Conservation (phyloP, 2,113 vertebrate species). For the Grantiella picta region DNA sequence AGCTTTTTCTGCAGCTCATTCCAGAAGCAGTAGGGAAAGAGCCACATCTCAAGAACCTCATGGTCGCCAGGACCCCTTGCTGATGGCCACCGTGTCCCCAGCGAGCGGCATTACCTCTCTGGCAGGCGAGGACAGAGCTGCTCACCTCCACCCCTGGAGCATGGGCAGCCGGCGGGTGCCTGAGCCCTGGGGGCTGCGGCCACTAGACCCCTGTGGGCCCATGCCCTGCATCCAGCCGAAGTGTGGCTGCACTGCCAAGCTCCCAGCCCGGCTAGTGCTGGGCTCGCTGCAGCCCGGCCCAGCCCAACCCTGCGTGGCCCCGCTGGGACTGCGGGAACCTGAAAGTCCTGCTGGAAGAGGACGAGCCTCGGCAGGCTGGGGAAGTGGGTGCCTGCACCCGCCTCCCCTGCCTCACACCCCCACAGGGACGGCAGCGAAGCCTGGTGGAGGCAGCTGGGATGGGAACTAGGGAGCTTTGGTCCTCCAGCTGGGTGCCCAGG, state of each 20-base stretch:
- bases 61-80: neutral
- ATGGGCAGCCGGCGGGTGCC: rapidly evolving
- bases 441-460: neutral
- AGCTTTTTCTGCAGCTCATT: neutral
- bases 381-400: neutral
- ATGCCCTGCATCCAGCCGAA: neutral
- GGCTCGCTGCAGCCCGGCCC: neutral
- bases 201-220: neutral
- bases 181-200: neutral
- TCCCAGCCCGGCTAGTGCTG: neutral
- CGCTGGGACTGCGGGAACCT: conserved; percentile 1
- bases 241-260: neutral
- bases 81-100: neutral
- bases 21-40: rapidly evolving
- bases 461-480: neutral
- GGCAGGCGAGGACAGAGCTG: neutral
- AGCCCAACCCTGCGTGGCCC: neutral
- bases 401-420: neutral
- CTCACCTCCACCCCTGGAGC: neutral
- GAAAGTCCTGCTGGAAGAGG: conserved; percentile 43
- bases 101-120: neutral
- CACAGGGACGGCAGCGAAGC: neutral
- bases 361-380: conserved; percentile 47
- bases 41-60: neutral
- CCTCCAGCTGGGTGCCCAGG: rapidly evolving